Evolutionary conservation across 2,797 vertebrate species (phyloP).

Genomic region (Yasuhikotakia modesta): DNA sequence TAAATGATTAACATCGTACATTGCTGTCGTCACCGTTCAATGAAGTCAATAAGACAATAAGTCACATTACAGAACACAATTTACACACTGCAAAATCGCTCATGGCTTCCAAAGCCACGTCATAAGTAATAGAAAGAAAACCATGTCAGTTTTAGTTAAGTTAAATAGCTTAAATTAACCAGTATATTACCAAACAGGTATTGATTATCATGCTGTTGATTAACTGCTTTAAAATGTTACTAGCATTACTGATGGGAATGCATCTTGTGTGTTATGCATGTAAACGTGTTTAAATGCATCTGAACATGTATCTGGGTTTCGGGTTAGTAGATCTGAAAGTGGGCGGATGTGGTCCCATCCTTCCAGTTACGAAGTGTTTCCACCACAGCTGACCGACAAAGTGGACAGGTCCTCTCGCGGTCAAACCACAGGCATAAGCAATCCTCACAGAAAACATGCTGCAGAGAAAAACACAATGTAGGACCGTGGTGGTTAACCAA

Average conservation of each 20-base stretch:
- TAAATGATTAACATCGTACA: not conserved
- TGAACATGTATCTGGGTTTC: not conserved
- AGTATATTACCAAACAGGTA: not conserved
- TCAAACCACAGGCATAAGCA: constrained; percentile 97
- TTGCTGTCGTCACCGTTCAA: not conserved
- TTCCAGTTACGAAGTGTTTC: constrained; percentile 95
- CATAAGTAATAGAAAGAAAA: not conserved
- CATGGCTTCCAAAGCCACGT: not conserved
- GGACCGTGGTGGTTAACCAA: not conserved
- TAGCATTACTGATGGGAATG: not conserved
- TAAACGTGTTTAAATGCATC: constrained; percentile 5
- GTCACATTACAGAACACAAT: not conserved
- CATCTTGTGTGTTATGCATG: not conserved
- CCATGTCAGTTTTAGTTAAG: not conserved
- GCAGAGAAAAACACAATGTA: constrained; percentile 30
- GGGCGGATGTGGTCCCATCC: constrained; percentile 94
- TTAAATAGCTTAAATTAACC: constrained; percentile 17
- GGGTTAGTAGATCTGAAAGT: constrained; percentile 92
- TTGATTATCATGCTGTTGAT: not conserved
- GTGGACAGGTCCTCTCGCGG: constrained; percentile 90
- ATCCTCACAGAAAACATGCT: constrained; percentile 98
- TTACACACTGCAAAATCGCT: too few relatives aligned
- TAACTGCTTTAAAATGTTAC: not conserved
- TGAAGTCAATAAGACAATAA: not conserved
- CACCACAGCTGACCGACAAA: constrained; percentile 88